Base-by-base conservation (phyloP, 2,797 vertebrate species). In the Eurystomus glaucurus region DNA sequence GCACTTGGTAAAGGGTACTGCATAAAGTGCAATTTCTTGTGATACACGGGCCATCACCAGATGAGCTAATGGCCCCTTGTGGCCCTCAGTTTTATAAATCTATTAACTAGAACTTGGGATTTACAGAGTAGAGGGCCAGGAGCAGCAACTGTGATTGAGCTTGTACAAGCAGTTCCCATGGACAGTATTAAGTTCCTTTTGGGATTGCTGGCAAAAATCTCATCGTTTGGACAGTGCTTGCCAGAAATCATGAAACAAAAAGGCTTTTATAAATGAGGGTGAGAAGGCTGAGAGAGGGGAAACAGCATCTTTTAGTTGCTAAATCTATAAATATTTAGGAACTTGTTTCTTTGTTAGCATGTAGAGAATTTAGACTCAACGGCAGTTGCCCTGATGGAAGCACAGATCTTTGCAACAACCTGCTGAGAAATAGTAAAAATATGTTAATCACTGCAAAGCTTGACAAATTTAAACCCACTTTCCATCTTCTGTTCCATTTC, bases 71-170 rank as follows among this genome's bases (percentile, higher is more conserved):
- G 48, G 51, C 89, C 93, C 70, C 66, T 57, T 28, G 75, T 82
- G 90, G 39, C 22, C 41, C 48, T 76, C 80, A 85, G 77, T 52
- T 85, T 92, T 87, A 94, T 83, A 93, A 95, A 94, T 79, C 77
- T 85, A 70, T 93, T 91, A 94, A 90, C 80, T 91, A 74, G 33
- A 86, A 74, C 64, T 55, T 39, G 41, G 62, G 33, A 93, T 95
- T 89, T 93, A 91, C 54, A 81, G 69, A 80, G 65, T 41, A 78
- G 65, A 58, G 35, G 61, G 25, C n/a, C 76, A 94, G 51, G 83
- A 91, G 52, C 33, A 90, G 39, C 57, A 85, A 86, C 33, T 33
- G 12, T 52, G 72, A 84, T 26, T 57, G 61, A 85, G 43, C n/a
- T 18, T 81, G 57, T 80, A 91, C 35, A 78, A 81, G 57, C 46